Evolutionary conservation across 2,888 invertebrate genomes (phyloP).

Genomic region (Agrochola litura): DNA sequence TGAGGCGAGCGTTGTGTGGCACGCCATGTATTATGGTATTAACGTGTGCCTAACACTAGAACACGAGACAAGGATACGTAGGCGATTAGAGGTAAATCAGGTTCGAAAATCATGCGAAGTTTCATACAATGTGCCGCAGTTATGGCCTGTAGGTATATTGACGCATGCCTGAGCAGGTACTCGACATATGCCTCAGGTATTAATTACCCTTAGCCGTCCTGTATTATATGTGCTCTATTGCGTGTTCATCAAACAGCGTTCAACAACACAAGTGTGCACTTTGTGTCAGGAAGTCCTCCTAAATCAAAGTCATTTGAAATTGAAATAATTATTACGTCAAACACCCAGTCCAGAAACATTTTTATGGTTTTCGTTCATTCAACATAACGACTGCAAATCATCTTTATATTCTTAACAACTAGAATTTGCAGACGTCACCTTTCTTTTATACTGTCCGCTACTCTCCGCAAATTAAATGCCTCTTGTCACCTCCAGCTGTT

Average conservation of each 20-base stretch:
- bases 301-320: no score
- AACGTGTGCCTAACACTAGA: slow-evolving; percentile 22
- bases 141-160: background rate
- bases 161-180: background rate
- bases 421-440: background rate
- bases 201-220: background rate
- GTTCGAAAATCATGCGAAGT: background rate
- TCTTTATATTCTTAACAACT: background rate
- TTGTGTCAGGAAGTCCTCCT: no score
- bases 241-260: background rate
- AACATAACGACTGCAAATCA: no score
- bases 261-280: background rate
- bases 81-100: background rate
- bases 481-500: slow-evolving; percentile 1
- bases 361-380: no score
- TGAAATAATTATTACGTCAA: no score
- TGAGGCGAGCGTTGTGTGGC: slow-evolving; percentile 22
- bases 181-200: background rate
- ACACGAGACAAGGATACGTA: slow-evolving; percentile 25
- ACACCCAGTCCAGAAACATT: no score
- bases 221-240: background rate
- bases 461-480: slow-evolving; percentile 3
- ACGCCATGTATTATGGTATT: slow-evolving; percentile 9
- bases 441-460: background rate
- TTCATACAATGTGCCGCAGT: background rate